Conservation (phyloP, 2,797 vertebrate species). For the Arremon brunneinucha region DNA sequence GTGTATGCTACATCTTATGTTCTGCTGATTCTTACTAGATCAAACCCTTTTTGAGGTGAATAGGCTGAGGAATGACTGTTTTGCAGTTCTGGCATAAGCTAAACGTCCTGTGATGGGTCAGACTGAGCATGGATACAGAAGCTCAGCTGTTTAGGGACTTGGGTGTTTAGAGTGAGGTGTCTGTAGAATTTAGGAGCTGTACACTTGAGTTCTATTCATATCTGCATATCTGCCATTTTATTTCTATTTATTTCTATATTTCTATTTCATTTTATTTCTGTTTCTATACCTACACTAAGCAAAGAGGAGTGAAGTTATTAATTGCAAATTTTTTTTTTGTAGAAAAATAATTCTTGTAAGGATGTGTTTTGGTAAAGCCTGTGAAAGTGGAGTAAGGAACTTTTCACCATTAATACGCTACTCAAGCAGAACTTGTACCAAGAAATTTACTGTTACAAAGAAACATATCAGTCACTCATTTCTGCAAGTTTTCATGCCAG, state of each 20-base stretch:
- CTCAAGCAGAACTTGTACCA: background rate
- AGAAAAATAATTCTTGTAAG: background rate
- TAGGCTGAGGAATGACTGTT: background rate
- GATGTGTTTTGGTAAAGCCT: background rate
- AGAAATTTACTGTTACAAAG: background rate
- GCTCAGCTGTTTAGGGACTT: background rate
- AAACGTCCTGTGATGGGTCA: background rate
- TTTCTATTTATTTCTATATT: background rate
- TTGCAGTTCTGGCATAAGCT: background rate
- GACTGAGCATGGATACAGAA: background rate
- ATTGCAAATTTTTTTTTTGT: background rate
- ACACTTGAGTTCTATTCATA: background rate
- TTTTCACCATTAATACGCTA: background rate
- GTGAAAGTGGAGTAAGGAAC: background rate
- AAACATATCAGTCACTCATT: background rate
- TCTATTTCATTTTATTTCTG: no score
- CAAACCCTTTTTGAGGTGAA: background rate
- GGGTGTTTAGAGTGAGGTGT: background rate
- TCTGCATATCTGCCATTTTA: background rate
- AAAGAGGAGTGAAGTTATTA: background rate
- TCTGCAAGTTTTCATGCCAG: background rate
- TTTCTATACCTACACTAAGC: background rate
- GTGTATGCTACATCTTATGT: accelerated
- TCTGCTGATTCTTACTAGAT: background rate
- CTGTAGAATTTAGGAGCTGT: background rate